Evolutionary conservation across 2,113 vertebrate species (phyloP), one percentile per base, ranked within the genome.

Genomic region (Malurus elegans): DNA sequence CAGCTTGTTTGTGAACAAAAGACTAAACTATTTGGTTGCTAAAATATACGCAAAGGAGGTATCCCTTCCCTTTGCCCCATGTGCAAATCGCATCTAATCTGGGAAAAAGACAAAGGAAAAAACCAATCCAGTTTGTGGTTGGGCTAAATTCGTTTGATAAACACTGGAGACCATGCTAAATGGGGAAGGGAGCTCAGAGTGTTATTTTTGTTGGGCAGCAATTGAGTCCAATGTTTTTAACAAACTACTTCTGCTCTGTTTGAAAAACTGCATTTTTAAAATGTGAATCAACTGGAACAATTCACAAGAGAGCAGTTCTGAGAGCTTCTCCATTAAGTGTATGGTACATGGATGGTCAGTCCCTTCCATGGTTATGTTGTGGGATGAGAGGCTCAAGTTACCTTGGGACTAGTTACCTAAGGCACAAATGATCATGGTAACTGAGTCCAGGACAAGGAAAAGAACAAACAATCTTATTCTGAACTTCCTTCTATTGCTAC

Each of bases 1-100:
- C 93, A 96, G 93, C 58, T 96, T 97, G 92, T 97, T 98, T 96
- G 89, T 86, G 82, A 96, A 88, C 91, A 91, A 93, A 97, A 94
- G 79, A 79, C 57, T 96, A 94, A 98, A 95, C 93, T 96, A 97
- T 79, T 91, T 91, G 62, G 85, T 98, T 96, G 94, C 91, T 97
- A 96, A 97, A 97, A 97, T 92, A 81, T 65, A 96, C 4, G 19
- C 34, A 91, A 93, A 96, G 45, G n/a, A 91, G 79, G 61, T 61
- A 90, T 62, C 16, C 60, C 19, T 34, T 93, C n/a, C 44, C 60
- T 74, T 86, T 69, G 56, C 54, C 81, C 94, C 76, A 64, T 96
- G 93, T 96, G 90, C 57, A 95, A 96, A 97, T 82, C 10, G 3
- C 61, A 92, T 93, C 42, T 88, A 71, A 96, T 89, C 86, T 91